Base-by-base conservation (phyloP, 2,888 invertebrate genomes). In the Xestia c-nigrum region DNA sequence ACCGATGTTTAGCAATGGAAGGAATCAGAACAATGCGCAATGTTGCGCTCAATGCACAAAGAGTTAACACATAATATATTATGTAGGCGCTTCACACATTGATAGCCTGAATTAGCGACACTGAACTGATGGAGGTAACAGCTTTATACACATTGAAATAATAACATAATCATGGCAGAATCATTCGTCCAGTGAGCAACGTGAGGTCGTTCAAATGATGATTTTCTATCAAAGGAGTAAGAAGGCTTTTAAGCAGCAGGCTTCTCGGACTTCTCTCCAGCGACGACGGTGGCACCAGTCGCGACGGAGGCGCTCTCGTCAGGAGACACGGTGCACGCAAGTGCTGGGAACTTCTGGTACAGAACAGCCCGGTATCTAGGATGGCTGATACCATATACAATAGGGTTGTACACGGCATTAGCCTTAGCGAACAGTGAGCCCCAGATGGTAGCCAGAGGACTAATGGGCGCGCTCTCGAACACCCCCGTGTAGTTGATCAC, bases 371-470 rank as follows among this genome's bases (percentile, higher is more conserved):
- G 97, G 95, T 98, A 98, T 94, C 98, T 98, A 21, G 98, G 98
- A 95, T 98, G 98, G 92, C 98, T 98, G 94, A 98, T 98, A 89
- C 98, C 99, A 93, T 99, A 99, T 86, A 99, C 98, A 93, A 99
- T 98, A 38, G 99, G 99, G 95, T 99, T 99, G 97, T 99, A 99
- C 80, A 98, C 98, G 86, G 98, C 98, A 90, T 98, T 99, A 83
- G 99, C 98, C 95, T 99, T 99, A 81, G 99, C 99, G 93, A 99
- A 99, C 88, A 99, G 97, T 55, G 99, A 98, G 73, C 98, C 98
- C 98, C 98, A 98, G 94, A 99, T 98, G 74, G 98, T 98, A 86
- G 98, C 98, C 85, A 99, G 95, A 24, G 99, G 99, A 85, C 97
- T 98, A 88, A 99, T 97, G 69, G 97, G 97, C 64, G 97, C 97